Evolutionary conservation across 1,140 invertebrate species (phyloP), one percentile per base, ranked within the genome.

Genomic region (Oncopeltus fasciatus): DNA sequence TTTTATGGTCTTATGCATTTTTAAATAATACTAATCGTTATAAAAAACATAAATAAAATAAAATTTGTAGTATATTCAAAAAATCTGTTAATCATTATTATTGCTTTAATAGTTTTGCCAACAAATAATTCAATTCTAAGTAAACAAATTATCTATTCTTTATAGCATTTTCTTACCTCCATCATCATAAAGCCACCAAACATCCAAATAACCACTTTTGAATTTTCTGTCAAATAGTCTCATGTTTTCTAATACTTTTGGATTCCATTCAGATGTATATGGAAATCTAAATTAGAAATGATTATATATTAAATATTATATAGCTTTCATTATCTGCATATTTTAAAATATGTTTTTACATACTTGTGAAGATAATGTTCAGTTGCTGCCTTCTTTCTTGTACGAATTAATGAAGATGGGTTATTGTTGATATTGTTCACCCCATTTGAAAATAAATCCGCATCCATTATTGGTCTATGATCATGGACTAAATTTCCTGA

Each of bases 181-280:
- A 72, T 86, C 83, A 72, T 86, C 83, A 70, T 82, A 85, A 3
- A 86, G 69, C 84, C 84, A 86, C 81, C 83, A 85, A 14, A 85
- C 81, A 72, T 85, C 82, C 60, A 85, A 80, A 24, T 75, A 77
- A 24, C 80, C 80, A 69, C 70, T 72, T 57, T 72, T 72, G 62
- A 75, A 74, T 65, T 76, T 76, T 33, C 70, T 68, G 57, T 71
- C 69, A 62, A 68, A 68, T 9, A 65, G 57, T 59, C 44, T 61
- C 65, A 68, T 66, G 16, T 43, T 64, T 9, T 68, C 67, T 29
- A 68, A 27, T 18, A 58, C 65, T n/a, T 46, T 43, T 47, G 65
- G 66, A 21, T 56, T 44, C n/a, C 66, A 49, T 21, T 62, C 28
- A 51, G 65, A 33, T 3, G 62, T 64, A 38, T 63, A 59, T 14